A percentile compares a stretch with the other conserved stretches of the same genome.
Conservation (phyloP, 2,888 invertebrate species). For the Sclerodermus sp. region DNA sequence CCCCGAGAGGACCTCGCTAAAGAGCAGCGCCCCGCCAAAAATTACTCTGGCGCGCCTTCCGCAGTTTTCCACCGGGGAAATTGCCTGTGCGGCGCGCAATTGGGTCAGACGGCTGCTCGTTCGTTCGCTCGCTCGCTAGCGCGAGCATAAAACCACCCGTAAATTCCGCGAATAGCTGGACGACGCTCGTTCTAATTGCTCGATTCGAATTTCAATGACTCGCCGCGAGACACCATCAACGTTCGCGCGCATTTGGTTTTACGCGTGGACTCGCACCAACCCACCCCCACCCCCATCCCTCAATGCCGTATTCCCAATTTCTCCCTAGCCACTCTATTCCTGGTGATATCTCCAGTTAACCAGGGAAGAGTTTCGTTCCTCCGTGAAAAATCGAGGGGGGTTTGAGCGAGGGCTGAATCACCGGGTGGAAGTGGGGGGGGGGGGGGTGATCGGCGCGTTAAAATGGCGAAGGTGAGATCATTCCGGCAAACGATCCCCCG, state of each 20-base stretch:
- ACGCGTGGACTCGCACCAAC: conserved; percentile 11
- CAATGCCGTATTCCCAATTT: too few relatives aligned
- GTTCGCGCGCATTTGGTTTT: conserved; percentile 13
- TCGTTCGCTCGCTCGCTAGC: too few relatives aligned
- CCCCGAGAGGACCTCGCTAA: conserved; percentile 16
- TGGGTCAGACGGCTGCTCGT: conserved; percentile 36
- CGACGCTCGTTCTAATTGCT: conserved; percentile 31
- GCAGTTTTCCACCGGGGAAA: conserved; percentile 2
- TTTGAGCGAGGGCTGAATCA: too few relatives aligned
- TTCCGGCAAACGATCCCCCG: too few relatives aligned
- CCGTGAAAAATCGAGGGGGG: too few relatives aligned
- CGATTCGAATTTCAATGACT: conserved; percentile 20
- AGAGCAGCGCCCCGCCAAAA: conserved; percentile 12
- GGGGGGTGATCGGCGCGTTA: too few relatives aligned
- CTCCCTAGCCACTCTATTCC: too few relatives aligned
- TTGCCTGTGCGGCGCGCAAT: conserved; percentile 21
- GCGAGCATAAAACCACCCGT: conserved; percentile 23
- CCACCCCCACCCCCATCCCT: too few relatives aligned
- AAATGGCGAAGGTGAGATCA: too few relatives aligned
- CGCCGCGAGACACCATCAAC: conserved; percentile 9
- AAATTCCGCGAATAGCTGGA: conserved; percentile 29
- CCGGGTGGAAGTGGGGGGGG: too few relatives aligned
- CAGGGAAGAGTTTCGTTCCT: too few relatives aligned
- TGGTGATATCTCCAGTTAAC: too few relatives aligned
- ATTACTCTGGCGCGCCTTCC: conserved; percentile 2